Evolutionary conservation across 2,888 invertebrate species (phyloP).

Genomic region (Myopa tessellatipennis): DNA sequence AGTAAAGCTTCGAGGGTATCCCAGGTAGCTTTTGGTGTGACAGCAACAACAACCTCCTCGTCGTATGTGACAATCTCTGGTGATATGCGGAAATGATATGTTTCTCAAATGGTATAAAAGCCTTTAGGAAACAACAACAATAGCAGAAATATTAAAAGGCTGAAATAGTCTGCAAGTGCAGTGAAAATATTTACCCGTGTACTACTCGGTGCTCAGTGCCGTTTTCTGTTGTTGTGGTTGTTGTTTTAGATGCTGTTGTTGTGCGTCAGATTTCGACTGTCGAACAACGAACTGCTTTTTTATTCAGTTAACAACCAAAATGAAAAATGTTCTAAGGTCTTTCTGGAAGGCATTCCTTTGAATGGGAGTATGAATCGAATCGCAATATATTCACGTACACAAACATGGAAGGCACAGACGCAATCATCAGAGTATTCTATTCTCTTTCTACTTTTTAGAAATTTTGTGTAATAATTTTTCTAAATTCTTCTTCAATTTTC

Average conservation of each 20-base stretch:
- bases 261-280: not conserved
- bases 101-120: constrained; percentile 23
- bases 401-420: no score
- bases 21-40: not conserved
- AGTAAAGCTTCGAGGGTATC: not conserved
- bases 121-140: not conserved
- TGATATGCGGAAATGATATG: constrained; percentile 37
- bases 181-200: not conserved
- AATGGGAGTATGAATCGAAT: not conserved
- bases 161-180: not conserved
- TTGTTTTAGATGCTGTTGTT: not conserved
- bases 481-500: no score
- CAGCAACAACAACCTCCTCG: not conserved
- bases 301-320: not conserved
- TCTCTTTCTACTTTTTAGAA: constrained; percentile 37
- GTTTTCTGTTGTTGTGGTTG: no score
- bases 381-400: not conserved
- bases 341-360: not conserved
- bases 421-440: constrained; percentile 2
- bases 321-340: not conserved
- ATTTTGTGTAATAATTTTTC: no score
- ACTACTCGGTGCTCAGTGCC: no score
- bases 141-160: constrained; percentile 9
- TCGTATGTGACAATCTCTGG: constrained; percentile 38
- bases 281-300: not conserved